Evolutionary conservation across 2,888 invertebrate genomes (phyloP), one percentile per base, ranked within the genome.

Genomic region (Adelognathus sp.): DNA sequence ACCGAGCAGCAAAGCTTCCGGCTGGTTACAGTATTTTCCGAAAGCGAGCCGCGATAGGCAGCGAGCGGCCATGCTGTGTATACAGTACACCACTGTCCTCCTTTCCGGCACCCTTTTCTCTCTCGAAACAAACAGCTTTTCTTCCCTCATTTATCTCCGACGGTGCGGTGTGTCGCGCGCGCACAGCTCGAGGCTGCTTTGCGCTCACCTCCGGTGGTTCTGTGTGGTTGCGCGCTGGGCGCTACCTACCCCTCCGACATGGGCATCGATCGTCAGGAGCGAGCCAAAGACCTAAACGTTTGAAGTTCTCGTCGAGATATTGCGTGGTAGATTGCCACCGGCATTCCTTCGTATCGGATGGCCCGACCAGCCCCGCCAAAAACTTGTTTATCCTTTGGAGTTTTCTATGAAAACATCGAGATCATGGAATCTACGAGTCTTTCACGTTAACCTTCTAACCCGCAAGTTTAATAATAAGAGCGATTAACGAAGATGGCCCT

Each of bases 71-170:
- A 56, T 50, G 58, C 31, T 74, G 58, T 44, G 18, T 41, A 29
- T 63, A 63, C 54, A 36, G 29, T 16, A 11, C 52, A 14, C 16
- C 36, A 27, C 56, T 69, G 39, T 63, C 69, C 50, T 64, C 27
- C 33, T 52, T 27, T 58, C 56, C 29, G 61, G 54, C 36, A 21
- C 46, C 58, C 39, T 60, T 69, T 33, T 27, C 36, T 70, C 58
- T 63, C 60, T 27, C 50, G 64, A 66, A 78, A 74, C 78, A 78
- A 78, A 78, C 74, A 74, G 74, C 78, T 78, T 78, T 74, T 70
- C 74, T 74, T 70, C 74, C 50, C 78, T 78, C 74, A 36, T 74
- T 70, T 78, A 69, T 74, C 58, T 56, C 41, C 41, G 70, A 64
- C 52, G 58, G 58, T 41, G 46, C 70, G 67, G 70, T 27, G 50